Conservation (phyloP, 2,888 invertebrate genomes). For the Sabatieria punctata region DNA sequence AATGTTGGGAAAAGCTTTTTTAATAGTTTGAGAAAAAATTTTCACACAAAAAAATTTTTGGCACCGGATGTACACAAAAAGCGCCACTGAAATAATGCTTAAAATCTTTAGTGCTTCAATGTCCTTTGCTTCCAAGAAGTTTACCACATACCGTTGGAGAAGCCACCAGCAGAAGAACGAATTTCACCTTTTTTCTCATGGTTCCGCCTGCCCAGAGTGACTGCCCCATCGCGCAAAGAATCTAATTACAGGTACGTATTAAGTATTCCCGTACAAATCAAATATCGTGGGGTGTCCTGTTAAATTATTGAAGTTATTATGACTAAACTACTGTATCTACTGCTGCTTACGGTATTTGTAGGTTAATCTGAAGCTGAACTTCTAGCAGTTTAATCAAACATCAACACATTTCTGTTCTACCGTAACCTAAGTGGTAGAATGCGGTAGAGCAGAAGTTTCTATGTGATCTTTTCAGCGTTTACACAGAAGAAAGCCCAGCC, state of each 20-base stretch:
- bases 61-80: background rate
- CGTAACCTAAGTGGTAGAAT: no score
- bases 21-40: no score
- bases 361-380: no score
- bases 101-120: conserved; percentile 22
- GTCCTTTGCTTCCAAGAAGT: conserved; percentile 31
- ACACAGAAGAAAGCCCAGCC: conserved; percentile 26
- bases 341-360: no score
- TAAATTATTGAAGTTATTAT: no score
- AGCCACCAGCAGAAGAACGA: conserved; percentile 16
- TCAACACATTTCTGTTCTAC: no score
- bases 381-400: no score
- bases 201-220: conserved; percentile 29
- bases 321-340: no score
- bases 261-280: no score
- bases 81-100: background rate
- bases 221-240: conserved; percentile 15
- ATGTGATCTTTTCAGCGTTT: conserved; percentile 20
- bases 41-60: background rate
- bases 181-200: conserved; percentile 30
- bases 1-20: no score
- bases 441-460: no score
- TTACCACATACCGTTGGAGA: conserved; percentile 22
- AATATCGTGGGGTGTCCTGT: no score
- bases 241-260: background rate